Evolutionary conservation across 2,113 vertebrate species (phyloP), one percentile per base, ranked within the genome.

Genomic region (Clinocottus analis): DNA sequence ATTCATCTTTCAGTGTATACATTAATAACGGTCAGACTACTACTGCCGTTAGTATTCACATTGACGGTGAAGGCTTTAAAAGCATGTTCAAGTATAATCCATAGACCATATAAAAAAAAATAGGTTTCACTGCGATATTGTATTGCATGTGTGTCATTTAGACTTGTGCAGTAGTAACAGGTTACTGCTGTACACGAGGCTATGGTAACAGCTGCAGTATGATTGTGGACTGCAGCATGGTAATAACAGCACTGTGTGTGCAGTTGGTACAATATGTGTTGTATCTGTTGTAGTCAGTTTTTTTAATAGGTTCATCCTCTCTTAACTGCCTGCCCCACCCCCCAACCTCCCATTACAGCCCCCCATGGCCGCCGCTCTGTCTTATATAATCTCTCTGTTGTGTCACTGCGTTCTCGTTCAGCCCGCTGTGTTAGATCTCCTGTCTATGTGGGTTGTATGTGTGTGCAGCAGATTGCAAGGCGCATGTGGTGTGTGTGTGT

Each of bases 321-420:
- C 63, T 55, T 77, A 63, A 74, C 72, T 51, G 29, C 72, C 23
- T 14, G 10, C 47, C 41, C 72, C 13, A 6, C 4, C 23, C 16
- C 7, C 80, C 14, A 71, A 63, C 53, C 43, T 64, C 68, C 71
- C 83, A 83, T 83, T 80, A 80, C 29, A 56, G 72, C 72, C 63
- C 29, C 68, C 16, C 45, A 77, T 37, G 64, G 27, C 77, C 4
- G 19, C 71, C 51, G 14, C 47, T 62, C 27, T 27, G 61, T 83
- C 39, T 84, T 89, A 90, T 89, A 90, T 86, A 91, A 91, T 83
- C 79, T 77, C 67, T 73, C 70, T 80, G 68, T 80, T 69, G 75
- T 82, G 84, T 74, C 63, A 76, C 33, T 72, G 78, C 60, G 49
- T 85, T 86, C 85, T 88, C 72, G 89, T 90, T 87, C 77, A 80